Conservation (phyloP, 1,140 invertebrate genomes). For the Carposina sasakii region DNA sequence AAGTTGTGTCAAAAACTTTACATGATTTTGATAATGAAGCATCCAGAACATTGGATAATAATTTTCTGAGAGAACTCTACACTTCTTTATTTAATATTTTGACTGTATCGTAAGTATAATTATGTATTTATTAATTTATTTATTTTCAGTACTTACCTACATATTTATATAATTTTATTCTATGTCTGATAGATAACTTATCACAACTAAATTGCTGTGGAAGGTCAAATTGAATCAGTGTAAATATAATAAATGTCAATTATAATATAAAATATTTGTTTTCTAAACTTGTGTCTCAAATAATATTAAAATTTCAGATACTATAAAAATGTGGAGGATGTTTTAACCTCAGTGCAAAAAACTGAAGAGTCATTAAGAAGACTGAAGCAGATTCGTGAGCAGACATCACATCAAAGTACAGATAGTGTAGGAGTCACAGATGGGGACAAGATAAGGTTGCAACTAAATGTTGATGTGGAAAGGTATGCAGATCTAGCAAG, state of each 20-base stretch:
- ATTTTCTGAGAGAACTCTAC: slow-evolving; percentile 73
- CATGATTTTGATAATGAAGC: slow-evolving; percentile 76
- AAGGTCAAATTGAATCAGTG: too few species aligned
- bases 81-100: slow-evolving; percentile 76
- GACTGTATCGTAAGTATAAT: slow-evolving; percentile 79
- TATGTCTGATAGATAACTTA: neutral
- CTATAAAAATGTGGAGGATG: slow-evolving; percentile 85
- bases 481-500: slow-evolving; percentile 65
- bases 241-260: too few species aligned
- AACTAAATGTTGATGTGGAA: slow-evolving; percentile 89
- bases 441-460: slow-evolving; percentile 94
- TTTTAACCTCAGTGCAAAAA: slow-evolving; percentile 93
- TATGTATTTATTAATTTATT: too few species aligned
- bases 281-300: too few species aligned
- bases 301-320: too few species aligned
- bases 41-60: slow-evolving; percentile 67
- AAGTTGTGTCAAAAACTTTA: slow-evolving; percentile 77
- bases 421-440: slow-evolving; percentile 76
- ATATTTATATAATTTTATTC: slow-evolving; percentile 9
- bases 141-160: neutral
- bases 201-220: too few species aligned
- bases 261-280: too few species aligned
- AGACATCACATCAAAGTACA: slow-evolving; percentile 66
- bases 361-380: slow-evolving; percentile 94
- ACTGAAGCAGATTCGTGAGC: slow-evolving; percentile 88